These are phyloP conservation scores for Girardinichthys multiradiatus DNA, from an alignment of 2,113 vertebrate genomes.

Conservation along the genomic window DNA sequence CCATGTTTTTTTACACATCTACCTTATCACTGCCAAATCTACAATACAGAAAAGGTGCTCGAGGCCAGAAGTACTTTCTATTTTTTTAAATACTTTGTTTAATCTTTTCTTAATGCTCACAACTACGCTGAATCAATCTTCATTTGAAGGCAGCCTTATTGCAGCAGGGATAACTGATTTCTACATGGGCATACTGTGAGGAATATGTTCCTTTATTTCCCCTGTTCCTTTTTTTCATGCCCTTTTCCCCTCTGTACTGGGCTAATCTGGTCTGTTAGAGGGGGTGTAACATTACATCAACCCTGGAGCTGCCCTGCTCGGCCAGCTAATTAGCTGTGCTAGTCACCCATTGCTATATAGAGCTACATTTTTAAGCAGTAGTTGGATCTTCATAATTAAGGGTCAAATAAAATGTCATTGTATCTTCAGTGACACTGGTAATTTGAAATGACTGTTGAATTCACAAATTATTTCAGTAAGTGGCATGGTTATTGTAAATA, in stretches of 20 bases:
- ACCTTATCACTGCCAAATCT: background rate
- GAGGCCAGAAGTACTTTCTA: background rate
- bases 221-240: slow-evolving; percentile 57
- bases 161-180: slow-evolving; percentile 31
- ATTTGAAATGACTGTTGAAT: background rate
- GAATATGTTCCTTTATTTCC: slow-evolving; percentile 55
- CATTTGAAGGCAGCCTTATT: slow-evolving; percentile 15
- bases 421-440: slow-evolving; percentile 5
- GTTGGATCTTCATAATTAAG: slow-evolving; percentile 20
- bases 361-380: slow-evolving; percentile 26
- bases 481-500: slow-evolving; percentile 17
- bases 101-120: background rate
- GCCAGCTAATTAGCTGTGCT: slow-evolving; percentile 66
- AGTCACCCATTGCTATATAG: slow-evolving; percentile 41
- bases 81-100: no score
- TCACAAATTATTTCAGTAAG: background rate
- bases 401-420: background rate
- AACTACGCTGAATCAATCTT: slow-evolving; percentile 16
- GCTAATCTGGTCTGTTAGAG: slow-evolving; percentile 68
- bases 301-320: slow-evolving; percentile 49
- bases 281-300: slow-evolving; percentile 70
- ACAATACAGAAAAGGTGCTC: background rate
- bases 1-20: background rate
- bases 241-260: slow-evolving; percentile 56
- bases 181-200: slow-evolving; percentile 37